Conservation (phyloP, 2,113 vertebrate genomes). For the Corydoras sp. region DNA sequence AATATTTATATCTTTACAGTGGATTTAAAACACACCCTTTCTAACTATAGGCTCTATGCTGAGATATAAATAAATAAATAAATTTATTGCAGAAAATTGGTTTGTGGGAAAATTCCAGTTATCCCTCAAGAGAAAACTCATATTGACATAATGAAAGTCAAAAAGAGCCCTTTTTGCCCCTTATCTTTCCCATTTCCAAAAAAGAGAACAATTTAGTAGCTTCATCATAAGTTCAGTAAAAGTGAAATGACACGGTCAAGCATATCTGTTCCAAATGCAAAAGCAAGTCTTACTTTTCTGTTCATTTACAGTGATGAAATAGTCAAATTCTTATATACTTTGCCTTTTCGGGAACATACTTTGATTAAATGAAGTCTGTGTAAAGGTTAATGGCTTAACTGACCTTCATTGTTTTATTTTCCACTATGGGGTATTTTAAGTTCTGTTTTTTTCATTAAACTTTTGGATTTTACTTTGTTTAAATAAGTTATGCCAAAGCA, state of each 20-base stretch:
- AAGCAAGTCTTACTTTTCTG: no score
- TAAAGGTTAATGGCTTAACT: not conserved
- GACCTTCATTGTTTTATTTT: conserved; percentile 3
- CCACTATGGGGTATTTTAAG: conserved; percentile 3
- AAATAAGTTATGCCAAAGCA: no score
- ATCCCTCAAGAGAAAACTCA: conserved; percentile 38
- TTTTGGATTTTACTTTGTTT: no score
- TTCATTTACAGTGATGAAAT: no score
- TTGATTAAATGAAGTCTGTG: not conserved
- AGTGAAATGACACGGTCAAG: no score
- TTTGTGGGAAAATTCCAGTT: conserved; percentile 54
- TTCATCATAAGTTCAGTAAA: no score
- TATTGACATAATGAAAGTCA: conserved; percentile 22
- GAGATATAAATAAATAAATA: conserved; percentile 20
- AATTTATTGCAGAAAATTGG: conserved; percentile 37
- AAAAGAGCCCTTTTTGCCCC: conserved; percentile 16
- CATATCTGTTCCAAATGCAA: no score
- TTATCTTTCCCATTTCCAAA: not conserved
- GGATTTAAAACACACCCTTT: not conserved
- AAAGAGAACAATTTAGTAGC: not conserved
- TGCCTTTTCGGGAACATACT: conserved; percentile 3
- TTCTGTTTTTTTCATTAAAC: not conserved
- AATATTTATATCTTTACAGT: conserved; percentile 14
- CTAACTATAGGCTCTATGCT: not conserved
- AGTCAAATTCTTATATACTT: no score